Evolutionary conservation across 1,140 invertebrate species (phyloP).

Genomic region (Amphibalanus amphitrite): DNA sequence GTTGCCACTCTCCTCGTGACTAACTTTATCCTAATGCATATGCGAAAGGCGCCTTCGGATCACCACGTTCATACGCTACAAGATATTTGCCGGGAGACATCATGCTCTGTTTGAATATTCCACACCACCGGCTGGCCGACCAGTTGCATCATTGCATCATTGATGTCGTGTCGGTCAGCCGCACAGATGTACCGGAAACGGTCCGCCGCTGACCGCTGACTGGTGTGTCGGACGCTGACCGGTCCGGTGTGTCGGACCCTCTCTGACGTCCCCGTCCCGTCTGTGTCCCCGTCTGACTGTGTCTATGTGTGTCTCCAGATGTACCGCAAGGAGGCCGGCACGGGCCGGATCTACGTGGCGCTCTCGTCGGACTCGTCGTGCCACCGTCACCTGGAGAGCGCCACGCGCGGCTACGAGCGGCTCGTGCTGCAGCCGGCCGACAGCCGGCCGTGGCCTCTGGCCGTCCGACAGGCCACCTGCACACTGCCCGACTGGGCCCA

Average conservation of each 20-base stretch:
- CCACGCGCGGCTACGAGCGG: slow-evolving; percentile 41
- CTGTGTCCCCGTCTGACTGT: background rate
- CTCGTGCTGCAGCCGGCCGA: slow-evolving; percentile 30
- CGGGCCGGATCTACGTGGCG: slow-evolving; percentile 39
- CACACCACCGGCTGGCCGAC: no score
- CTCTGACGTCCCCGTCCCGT: slow-evolving; percentile 7
- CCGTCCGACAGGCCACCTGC: slow-evolving; percentile 17
- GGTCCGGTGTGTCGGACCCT: no score
- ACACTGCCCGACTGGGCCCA: slow-evolving; percentile 46
- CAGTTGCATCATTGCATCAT: no score
- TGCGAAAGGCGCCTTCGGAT: no score
- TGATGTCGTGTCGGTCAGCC: no score
- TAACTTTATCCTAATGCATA: no score
- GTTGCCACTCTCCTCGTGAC: no score
- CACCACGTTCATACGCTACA: no score
- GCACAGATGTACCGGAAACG: no score
- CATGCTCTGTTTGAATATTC: no score
- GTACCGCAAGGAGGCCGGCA: slow-evolving; percentile 35
- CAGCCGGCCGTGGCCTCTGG: slow-evolving; percentile 17
- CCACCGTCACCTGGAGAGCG: slow-evolving; percentile 34
- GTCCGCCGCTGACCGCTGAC: background rate
- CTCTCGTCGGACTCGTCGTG: slow-evolving; percentile 52
- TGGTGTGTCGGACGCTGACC: background rate
- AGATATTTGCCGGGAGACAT: no score
- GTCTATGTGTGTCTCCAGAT: slow-evolving; percentile 28